These are phyloP conservation scores for Sebastes minor DNA, from an alignment of 2,797 vertebrate genomes.

Conservation along the genomic window DNA sequence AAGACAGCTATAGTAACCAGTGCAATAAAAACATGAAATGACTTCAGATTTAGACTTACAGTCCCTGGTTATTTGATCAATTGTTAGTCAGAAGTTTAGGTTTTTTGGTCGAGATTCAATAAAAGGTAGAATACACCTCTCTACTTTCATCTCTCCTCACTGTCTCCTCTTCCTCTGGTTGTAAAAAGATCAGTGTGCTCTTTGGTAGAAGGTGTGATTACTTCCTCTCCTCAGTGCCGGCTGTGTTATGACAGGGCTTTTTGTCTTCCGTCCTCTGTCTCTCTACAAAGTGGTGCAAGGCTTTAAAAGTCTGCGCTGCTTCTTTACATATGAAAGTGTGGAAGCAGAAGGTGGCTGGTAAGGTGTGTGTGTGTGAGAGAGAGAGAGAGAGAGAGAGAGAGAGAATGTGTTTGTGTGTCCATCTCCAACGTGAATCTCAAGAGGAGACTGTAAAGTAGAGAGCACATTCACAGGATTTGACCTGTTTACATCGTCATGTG, in stretches of 20 bases:
- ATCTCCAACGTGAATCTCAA: slow-evolving; percentile 1
- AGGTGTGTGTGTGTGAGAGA: slow-evolving; percentile 25
- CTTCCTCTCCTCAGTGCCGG: slow-evolving; percentile 62
- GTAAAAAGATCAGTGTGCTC: slow-evolving; percentile 67
- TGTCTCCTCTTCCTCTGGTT: slow-evolving; percentile 44
- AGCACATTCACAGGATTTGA: not conserved
- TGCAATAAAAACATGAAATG: not conserved
- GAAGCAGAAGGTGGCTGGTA: slow-evolving; percentile 44
- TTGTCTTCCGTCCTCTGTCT: slow-evolving; percentile 48
- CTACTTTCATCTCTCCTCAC: slow-evolving; percentile 57
- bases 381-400: not conserved
- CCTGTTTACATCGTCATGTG: not conserved
- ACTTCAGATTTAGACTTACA: not conserved
- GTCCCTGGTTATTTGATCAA: not conserved
- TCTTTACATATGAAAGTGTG: slow-evolving; percentile 73
- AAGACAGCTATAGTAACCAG: not conserved
- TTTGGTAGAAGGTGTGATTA: slow-evolving; percentile 74
- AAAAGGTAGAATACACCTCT: slow-evolving; percentile 29
- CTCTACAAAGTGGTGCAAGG: slow-evolving; percentile 56
- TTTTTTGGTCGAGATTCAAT: slow-evolving; percentile 26
- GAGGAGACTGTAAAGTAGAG: not conserved
- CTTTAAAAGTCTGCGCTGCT: slow-evolving; percentile 53
- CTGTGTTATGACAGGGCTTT: slow-evolving; percentile 69
- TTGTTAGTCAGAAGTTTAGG: slow-evolving; percentile 5
- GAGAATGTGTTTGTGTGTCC: not conserved